Conservation (phyloP, 1,140 invertebrate species). For the Maconellicoccus hirsutus region DNA sequence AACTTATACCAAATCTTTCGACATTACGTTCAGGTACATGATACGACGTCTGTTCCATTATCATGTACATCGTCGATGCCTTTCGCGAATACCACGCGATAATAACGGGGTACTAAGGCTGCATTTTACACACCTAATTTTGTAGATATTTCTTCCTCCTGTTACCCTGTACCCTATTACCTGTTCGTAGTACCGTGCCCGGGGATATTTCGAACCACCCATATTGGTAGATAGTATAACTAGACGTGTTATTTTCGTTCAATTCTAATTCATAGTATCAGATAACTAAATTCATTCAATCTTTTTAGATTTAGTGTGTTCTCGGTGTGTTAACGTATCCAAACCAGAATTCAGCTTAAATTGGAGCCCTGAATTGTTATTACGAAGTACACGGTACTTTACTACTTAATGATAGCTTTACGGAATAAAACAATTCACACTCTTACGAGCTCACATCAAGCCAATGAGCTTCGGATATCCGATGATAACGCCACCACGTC, state of each 20-base stretch:
- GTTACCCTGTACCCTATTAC: neutral
- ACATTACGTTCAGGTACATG: too few relatives aligned
- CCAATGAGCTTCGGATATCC: too few relatives aligned
- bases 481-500: too few relatives aligned
- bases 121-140: slow-evolving; percentile 11
- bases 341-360: neutral
- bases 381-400: slow-evolving; percentile 16
- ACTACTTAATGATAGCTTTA: slow-evolving; percentile 15
- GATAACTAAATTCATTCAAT: slow-evolving; percentile 20
- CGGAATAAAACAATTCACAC: slow-evolving; percentile 11
- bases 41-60: neutral
- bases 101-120: neutral
- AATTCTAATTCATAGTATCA: slow-evolving; percentile 17
- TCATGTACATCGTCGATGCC: neutral
- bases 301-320: neutral
- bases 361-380: neutral
- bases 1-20: too few relatives aligned
- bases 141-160: neutral
- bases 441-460: neutral
- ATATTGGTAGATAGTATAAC: slow-evolving; percentile 13
- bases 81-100: neutral
- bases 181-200: neutral
- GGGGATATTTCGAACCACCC: slow-evolving; percentile 13
- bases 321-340: neutral
- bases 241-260: slow-evolving; percentile 19